Base-by-base conservation (phyloP, 2,113 vertebrate genomes). In the Potamarius usumacintae region DNA sequence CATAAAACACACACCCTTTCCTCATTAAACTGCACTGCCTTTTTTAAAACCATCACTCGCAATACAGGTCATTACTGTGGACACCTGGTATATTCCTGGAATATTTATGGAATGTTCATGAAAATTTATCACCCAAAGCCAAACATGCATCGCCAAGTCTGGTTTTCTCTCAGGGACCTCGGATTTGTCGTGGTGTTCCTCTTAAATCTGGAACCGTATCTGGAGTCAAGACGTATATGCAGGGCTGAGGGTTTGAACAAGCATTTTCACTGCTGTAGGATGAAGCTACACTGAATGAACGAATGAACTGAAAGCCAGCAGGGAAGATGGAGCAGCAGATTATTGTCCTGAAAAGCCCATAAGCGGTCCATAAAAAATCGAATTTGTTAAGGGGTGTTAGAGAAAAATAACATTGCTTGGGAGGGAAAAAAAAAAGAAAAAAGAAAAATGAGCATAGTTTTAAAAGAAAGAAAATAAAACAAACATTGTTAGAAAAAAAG, bases 131-230 rank as follows among this genome's bases (percentile, higher is more conserved):
- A 22, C 17, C 25, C 9, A 5, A 81, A 81, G 27, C 18, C n/a
- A 58, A 30, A 58, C 53, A 83, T 48, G 2, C 20, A 2, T 34
- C n/a, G 57, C 52, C 27, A 62, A 57, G 53, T 22, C 74, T 25
- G 84, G 84, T 74, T 60, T 85, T 42, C 71, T 76, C 42, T 85
- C 25, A n/a, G 27, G 57, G 69, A 60, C 17, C 69, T 58, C 48
- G 69, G 55, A 85, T 77, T n/a, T 50, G 17, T 27, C 22, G 1
- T 42, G 17, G 5, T 1, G 15, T 71, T 86, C 85, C 50, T 10
- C 22, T 7, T 50, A 71, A 80, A 71, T 42, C 52, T 12, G 20
- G 63, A 69, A 27, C 17, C 27, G 30, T 48, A 85, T 78, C 85
- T 86, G 74, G 58, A 78, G 57, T 78, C 74, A 55, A 27, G 52